Evolutionary conservation across 2,888 invertebrate species (phyloP).

Genomic region (Spodoptera exigua): DNA sequence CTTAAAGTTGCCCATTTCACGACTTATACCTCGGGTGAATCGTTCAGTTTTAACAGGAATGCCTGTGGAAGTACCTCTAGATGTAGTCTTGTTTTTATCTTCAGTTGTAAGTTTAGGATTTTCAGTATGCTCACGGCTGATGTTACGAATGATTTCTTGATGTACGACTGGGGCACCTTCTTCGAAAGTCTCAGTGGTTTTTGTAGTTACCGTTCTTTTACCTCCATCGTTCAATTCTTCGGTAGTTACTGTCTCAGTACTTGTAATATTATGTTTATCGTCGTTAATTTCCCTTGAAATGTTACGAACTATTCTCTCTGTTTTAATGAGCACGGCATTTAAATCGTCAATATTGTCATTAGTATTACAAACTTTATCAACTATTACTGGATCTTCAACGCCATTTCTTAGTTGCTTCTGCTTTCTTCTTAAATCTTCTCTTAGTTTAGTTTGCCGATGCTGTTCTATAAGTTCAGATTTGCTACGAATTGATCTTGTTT

Average conservation of each 20-base stretch:
- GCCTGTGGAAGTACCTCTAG: conserved; percentile 32
- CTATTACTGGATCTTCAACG: conserved; percentile 10
- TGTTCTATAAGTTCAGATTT: conserved; percentile 17
- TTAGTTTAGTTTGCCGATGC: conserved; percentile 13
- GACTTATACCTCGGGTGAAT: conserved; percentile 43
- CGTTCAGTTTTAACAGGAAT: conserved; percentile 47
- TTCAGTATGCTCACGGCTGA: conserved; percentile 16
- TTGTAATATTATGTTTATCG: conserved; percentile 12
- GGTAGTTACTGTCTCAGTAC: conserved; percentile 15
- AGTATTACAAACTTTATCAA: conserved; percentile 9
- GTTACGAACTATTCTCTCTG: conserved; percentile 4
- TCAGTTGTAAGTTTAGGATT: conserved; percentile 6
- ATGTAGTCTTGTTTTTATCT: conserved; percentile 22
- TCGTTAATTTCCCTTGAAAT: conserved; percentile 28
- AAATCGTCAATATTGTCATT: conserved; percentile 15
- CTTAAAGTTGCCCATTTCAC: conserved; percentile 44
- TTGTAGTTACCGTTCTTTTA: conserved; percentile 35
- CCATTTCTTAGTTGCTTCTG: too few species aligned
- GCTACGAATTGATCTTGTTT: conserved; percentile 27
- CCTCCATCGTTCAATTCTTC: conserved; percentile 29
- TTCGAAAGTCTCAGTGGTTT: conserved; percentile 23
- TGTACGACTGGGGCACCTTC: conserved; percentile 27
- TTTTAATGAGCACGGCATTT: conserved; percentile 19
- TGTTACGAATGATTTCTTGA: conserved; percentile 29
- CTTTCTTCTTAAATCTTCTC: too few species aligned